Conservation (phyloP, 2,113 vertebrate genomes). For the Ptyas mucosa region DNA sequence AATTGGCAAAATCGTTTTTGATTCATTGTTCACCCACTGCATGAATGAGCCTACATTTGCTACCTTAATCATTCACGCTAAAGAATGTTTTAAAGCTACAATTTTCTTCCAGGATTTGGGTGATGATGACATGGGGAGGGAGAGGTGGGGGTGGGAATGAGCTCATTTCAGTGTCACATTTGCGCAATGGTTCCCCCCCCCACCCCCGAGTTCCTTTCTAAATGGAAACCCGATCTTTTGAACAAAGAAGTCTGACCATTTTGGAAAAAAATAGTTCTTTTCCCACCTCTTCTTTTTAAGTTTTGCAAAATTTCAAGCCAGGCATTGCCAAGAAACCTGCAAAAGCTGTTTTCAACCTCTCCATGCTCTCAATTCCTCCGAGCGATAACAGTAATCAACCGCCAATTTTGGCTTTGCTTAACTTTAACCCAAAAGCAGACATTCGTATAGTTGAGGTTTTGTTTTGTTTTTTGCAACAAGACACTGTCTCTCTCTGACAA, state of each 20-base stretch:
- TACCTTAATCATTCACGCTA: neutral
- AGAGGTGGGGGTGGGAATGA: neutral
- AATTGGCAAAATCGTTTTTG: neutral
- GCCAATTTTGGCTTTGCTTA: neutral
- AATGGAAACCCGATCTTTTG: neutral
- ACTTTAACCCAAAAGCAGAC: neutral
- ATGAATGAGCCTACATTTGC: too few relatives aligned
- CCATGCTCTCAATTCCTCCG: neutral
- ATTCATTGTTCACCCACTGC: neutral
- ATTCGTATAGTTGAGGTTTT: neutral
- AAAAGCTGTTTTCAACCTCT: neutral
- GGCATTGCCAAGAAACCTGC: neutral
- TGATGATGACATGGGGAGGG: neutral
- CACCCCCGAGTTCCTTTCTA: too few relatives aligned
- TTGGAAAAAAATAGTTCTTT: neutral
- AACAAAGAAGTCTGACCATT: neutral
- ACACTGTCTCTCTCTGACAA: neutral
- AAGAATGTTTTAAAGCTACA: neutral
- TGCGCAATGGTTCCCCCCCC: neutral
- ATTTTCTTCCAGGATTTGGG: neutral
- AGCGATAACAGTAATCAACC: neutral
- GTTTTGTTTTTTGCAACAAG: neutral
- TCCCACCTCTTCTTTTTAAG: neutral
- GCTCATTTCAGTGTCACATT: neutral
- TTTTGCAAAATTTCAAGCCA: neutral